Evolutionary conservation across 1,140 invertebrate species (phyloP), one percentile per base, ranked within the genome.

Genomic region (Diachasmimorpha longicaudata): DNA sequence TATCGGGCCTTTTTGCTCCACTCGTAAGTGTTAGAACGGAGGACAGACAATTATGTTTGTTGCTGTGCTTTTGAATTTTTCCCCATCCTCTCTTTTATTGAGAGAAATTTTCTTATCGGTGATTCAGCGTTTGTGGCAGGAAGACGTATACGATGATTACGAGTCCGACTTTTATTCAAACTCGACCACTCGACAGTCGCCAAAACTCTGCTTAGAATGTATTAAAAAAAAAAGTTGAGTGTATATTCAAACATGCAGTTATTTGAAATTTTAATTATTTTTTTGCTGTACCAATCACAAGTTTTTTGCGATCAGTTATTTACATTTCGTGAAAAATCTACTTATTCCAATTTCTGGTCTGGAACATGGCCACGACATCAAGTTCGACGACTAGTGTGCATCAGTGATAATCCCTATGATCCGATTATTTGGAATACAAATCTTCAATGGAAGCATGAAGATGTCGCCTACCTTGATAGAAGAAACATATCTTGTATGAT

Each of bases 371-470:
- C 31, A 3, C 2, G 31, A 9, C 6, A 16, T 52, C 16, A 16
- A 14, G 4, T 16, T 4, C 63, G 58, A 6, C 16, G 11, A 21
- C 23, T 75, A 16, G 13, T 52, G n/a, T 75, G 73, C 23, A 46
- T 75, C 42, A 75, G 66, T 55, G 67, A 70, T n/a, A 70, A 31
- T 36, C 44, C 67, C 16, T 36, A 70, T 37, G 73, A 75, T 37
- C 42, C 73, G 2, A 8, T 75, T 11, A 37, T 69, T 21, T 75
- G 73, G 73, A 75, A 75, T 75, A 55, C 66, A 8, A 37, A 75
- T 52, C n/a, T 75, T 0, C 5, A 70, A 37, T 75, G 73, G 74
- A 25, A 36, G 0, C 16, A 42, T 10, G 4, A 19, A 9, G 36
- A 72, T 36, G 0, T 13, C 1, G 71, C 25, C 3, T 36, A 16